A percentile compares a stretch with the other conserved stretches of the same genome.
These are phyloP conservation scores for Venusia cambrica DNA, from an alignment of 2,888 invertebrate genomes.

Conservation along the genomic window DNA sequence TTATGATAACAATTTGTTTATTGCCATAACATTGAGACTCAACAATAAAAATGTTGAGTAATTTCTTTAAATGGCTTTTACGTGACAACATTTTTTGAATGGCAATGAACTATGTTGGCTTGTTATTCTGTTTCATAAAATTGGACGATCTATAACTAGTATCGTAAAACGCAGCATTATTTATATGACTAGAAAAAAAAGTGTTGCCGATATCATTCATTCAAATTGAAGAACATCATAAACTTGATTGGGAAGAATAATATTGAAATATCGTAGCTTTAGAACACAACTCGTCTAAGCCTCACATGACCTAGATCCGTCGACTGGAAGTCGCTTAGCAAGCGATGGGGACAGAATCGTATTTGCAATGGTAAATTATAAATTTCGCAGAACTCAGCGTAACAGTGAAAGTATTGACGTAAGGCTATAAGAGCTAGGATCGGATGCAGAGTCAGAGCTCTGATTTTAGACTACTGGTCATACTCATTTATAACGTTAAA, in stretches of 20 bases:
- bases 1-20: constrained; percentile 6
- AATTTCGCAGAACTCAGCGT: constrained; percentile 46
- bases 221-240: too few relatives aligned
- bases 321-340: constrained; percentile 9
- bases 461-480: constrained; percentile 7
- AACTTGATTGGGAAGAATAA: too few relatives aligned
- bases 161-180: too few relatives aligned
- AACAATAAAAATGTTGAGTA: neutral
- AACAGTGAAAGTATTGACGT: constrained; percentile 57
- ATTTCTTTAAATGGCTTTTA: constrained; percentile 3
- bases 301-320: constrained; percentile 34
- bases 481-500: too few relatives aligned
- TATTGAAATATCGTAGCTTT: too few relatives aligned
- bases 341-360: constrained; percentile 30
- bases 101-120: too few relatives aligned
- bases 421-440: constrained; percentile 35
- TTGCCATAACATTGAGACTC: neutral
- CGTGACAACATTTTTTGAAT: too few relatives aligned
- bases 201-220: too few relatives aligned
- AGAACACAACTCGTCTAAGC: too few relatives aligned
- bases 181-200: too few relatives aligned
- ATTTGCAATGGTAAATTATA: constrained; percentile 37
- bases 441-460: constrained; percentile 22
- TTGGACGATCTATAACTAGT: too few relatives aligned
- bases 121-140: too few relatives aligned